Conservation (phyloP, 2,888 invertebrate genomes). For the Pachycephus smyrnensis region DNA sequence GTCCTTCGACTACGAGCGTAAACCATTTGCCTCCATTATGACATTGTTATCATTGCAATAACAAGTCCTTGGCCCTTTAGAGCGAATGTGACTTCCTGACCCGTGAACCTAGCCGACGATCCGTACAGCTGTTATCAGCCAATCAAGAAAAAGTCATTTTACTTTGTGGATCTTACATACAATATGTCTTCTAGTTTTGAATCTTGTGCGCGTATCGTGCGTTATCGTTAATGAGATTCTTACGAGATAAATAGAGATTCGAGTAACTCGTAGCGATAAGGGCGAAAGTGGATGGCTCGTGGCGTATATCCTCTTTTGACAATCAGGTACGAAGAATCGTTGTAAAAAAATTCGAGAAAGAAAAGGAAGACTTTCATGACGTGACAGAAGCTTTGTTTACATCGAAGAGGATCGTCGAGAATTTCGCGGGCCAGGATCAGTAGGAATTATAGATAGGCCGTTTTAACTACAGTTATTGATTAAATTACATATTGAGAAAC, state of each 20-base stretch:
- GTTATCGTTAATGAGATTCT: background rate
- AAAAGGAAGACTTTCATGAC: background rate
- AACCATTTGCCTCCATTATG: background rate
- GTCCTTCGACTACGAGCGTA: background rate
- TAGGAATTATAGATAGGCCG: conserved; percentile 46
- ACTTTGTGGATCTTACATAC: too few relatives aligned
- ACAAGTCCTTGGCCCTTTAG: background rate
- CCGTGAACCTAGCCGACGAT: background rate
- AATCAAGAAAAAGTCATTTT: background rate
- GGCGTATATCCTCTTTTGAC: background rate
- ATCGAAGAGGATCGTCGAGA: background rate
- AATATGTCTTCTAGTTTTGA: background rate
- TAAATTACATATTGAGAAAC: background rate
- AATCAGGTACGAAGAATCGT: conserved; percentile 34
- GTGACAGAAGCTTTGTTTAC: background rate
- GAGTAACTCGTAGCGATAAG: background rate
- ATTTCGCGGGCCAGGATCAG: background rate
- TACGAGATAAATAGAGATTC: background rate
- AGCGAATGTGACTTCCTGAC: background rate
- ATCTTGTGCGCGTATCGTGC: too few relatives aligned
- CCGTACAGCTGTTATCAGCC: background rate
- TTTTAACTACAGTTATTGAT: conserved; percentile 41
- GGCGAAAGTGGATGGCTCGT: too few relatives aligned
- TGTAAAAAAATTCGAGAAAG: conserved; percentile 18
- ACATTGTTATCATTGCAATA: background rate